These are phyloP conservation scores for Xiphorhynchus erythropygius DNA, from an alignment of 2,797 vertebrate species.

Conservation along the genomic window DNA sequence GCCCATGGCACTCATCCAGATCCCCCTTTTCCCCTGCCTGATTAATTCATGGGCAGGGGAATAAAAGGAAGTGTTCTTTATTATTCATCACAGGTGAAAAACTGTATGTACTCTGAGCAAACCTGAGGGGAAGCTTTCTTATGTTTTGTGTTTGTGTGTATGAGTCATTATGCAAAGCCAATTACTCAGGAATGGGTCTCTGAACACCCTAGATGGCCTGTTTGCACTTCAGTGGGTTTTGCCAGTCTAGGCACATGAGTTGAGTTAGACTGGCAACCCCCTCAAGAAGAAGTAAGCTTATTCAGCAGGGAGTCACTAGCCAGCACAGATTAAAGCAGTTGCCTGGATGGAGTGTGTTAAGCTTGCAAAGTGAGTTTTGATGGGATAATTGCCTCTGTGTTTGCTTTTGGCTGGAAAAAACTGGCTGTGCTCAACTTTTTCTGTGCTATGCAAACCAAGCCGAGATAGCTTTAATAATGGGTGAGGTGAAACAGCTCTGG, in stretches of 20 bases:
- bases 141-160: background rate
- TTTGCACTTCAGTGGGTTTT: background rate
- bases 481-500: background rate
- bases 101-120: background rate
- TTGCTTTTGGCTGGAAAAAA: background rate
- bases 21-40: background rate
- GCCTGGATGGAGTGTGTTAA: background rate
- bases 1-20: background rate
- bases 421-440: background rate
- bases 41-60: background rate
- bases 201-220: background rate
- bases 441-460: background rate
- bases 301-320: background rate
- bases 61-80: background rate
- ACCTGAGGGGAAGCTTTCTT: background rate
- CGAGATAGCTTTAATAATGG: fast-evolving
- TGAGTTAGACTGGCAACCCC: background rate
- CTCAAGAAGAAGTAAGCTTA: background rate
- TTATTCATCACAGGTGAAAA: background rate
- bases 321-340: background rate
- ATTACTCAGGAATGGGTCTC: background rate
- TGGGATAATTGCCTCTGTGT: background rate
- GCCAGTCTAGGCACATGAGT: background rate
- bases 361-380: background rate
- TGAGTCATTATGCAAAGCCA: background rate